Base-by-base conservation (phyloP, 2,113 vertebrate genomes). In the Larimichthys polyactis region DNA sequence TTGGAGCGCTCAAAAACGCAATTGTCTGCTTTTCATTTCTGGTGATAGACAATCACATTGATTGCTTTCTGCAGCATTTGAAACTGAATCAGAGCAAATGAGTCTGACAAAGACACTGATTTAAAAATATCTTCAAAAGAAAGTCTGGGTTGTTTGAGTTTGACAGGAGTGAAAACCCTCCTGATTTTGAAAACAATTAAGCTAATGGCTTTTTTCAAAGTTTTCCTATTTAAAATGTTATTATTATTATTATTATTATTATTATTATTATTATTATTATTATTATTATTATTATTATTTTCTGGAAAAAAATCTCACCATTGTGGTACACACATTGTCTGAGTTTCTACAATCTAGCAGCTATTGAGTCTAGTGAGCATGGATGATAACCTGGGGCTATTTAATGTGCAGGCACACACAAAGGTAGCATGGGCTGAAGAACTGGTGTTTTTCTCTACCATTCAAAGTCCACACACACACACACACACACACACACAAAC, bases 391-490 rank as follows among this genome's bases (percentile, higher is more conserved):
- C 81, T 22, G 20, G 59, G 65, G 75, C 68, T 67, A 62, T 71
- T 70, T 27, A 69, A 76, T 64, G 79, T 63, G 49, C 57, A 14
- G 19, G 11, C 55, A 51, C 54, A 60, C 52, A 60, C 19, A 22
- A 62, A 75, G 60, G 52, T n/a, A 75, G n/a, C 62, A 70, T 82
- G 78, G 80, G 54, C 83, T 67, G 65, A 70, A 62, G 70, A 82
- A 24, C 55, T 11, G 4, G 11, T 51, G 44, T 75, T 82, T 64
- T 77, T 51, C 77, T 77, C 24, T 43, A 10, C 63, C 14, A 11
- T 16, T 48, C 60, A 65, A 44, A 7, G 62, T 65, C 22, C 32
- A 22, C 24, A 3, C 27, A 68, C 22, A 62, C 52, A 81, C 60
- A 70, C 27, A 57, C 40, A 68, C 73, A 29, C 9, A 49, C 29